phyloP scores from a whole-genome alignment of 1,140 invertebrate genomes.

The Drosophila punjabiensis region DNA sequence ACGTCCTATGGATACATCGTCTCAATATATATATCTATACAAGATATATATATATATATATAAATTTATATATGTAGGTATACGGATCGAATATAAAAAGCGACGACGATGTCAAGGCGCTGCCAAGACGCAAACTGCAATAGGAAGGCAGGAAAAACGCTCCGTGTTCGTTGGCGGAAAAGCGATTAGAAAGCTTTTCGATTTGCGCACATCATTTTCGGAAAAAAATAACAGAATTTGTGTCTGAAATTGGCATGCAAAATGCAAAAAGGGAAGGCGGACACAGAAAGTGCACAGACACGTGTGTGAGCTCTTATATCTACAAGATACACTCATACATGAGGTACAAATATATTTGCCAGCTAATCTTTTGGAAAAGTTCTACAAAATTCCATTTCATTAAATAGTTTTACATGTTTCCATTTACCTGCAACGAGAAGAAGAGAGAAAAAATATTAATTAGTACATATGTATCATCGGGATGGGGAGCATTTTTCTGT shows the following conservation, averaged over 20 bases:
- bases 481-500: conserved; percentile 25
- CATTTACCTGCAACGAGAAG: conserved; percentile 70
- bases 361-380: conserved; percentile 58
- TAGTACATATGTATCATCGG: conserved; percentile 20
- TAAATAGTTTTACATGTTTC: neutral
- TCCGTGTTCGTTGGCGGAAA: conserved; percentile 41
- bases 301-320: conserved; percentile 34
- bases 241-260: conserved; percentile 45
- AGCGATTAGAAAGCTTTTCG: conserved; percentile 80
- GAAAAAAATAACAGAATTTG: conserved; percentile 64
- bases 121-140: conserved; percentile 71
- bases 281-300: conserved; percentile 41
- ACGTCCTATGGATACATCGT: conserved; percentile 16
- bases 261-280: conserved; percentile 22
- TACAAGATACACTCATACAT: conserved; percentile 17
- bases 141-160: conserved; percentile 49
- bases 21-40: conserved; percentile 27
- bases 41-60: neutral
- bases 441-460: conserved; percentile 39
- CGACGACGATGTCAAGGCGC: conserved; percentile 72
- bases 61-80: conserved; percentile 16
- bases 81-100: conserved; percentile 47
- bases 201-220: conserved; percentile 72
- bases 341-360: conserved; percentile 42
- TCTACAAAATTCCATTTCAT: conserved; percentile 25